Evolutionary conservation across 1,140 invertebrate genomes (phyloP).

Genomic region (Megalonaias nervosa): DNA sequence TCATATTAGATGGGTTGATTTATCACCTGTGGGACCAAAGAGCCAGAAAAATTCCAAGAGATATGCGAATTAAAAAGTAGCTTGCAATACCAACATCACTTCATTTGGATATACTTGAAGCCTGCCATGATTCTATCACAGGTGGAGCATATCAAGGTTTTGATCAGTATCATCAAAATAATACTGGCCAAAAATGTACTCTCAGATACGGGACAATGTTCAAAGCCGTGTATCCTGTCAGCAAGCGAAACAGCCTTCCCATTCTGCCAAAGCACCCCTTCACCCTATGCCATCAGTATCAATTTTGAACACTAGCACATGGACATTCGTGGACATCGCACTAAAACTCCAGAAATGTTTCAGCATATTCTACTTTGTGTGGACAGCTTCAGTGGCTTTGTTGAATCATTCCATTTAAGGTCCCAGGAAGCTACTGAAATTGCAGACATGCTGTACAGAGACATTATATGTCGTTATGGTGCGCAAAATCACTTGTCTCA

Average conservation of each 20-base stretch:
- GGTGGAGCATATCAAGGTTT: slow-evolving; percentile 31
- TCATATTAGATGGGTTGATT: slow-evolving; percentile 28
- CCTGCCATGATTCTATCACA: slow-evolving; percentile 21
- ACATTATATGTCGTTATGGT: slow-evolving; percentile 21
- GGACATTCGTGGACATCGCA: slow-evolving; percentile 37
- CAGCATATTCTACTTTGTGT: slow-evolving; percentile 36
- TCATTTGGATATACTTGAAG: slow-evolving; percentile 18
- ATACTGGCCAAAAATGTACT: slow-evolving; percentile 27
- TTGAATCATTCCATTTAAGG: too few relatives aligned
- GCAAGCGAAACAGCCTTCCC: neutral
- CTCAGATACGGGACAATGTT: slow-evolving; percentile 16
- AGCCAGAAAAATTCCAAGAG: slow-evolving; percentile 1
- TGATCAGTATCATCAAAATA: slow-evolving; percentile 17
- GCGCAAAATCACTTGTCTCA: slow-evolving; percentile 10
- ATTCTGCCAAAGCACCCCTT: slow-evolving; percentile 4
- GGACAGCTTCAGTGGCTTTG: slow-evolving; percentile 10
- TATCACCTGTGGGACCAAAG: slow-evolving; percentile 32
- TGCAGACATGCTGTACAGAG: slow-evolving; percentile 3
- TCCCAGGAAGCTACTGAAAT: slow-evolving; percentile 12
- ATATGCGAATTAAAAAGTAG: neutral
- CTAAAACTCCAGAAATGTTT: slow-evolving; percentile 22
- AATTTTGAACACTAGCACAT: slow-evolving; percentile 32
- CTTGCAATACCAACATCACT: slow-evolving; percentile 20
- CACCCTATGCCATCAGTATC: slow-evolving; percentile 23
- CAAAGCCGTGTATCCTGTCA: slow-evolving; percentile 30